Evolutionary conservation across 2,888 invertebrate species (phyloP), one percentile per base, ranked within the genome.

Genomic region (Chymomyza procnemis): DNA sequence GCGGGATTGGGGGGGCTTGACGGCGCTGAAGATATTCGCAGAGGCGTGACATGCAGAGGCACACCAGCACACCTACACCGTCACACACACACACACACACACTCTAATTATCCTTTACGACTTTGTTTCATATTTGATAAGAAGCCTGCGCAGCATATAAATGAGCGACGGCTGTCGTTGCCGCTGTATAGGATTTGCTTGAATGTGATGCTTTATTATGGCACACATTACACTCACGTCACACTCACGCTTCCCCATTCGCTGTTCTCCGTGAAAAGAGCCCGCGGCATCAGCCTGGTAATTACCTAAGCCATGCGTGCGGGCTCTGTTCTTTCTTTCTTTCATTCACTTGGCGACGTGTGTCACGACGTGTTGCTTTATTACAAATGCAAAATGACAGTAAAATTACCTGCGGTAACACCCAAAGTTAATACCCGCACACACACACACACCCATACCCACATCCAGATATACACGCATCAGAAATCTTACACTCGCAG

Each of bases 81-180:
- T 54, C 52, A 59, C 55, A 46, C 22, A 59, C 50, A 18, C 58
- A 58, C 48, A 73, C 83, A 80, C 69, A 79, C 74, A 73, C 74
- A 70, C 73, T 86, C 75, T 82, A 87, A 88, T 87, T 85, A 85
- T 86, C 80, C 84, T 85, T 84, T 87, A 84, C 86, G 88, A 80
- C 86, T 84, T 85, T 76, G 84, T 86, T 87, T 87, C 84, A 84
- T 84, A 87, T 84, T 84, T 84, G 88, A 85, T 84, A 87, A 87
- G 84, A 83, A 83, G 76, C 78, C 78, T 83, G 84, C 54, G 70
- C 68, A 73, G 83, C 83, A 84, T 84, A 84, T 71, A 87, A 83
- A 83, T 83, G 83, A 83, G 76, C 69, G 66, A 18, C 55, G 66
- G 30, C 26, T 30, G 50, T n/a, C 50, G 16, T n/a, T 50, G 50